Evolutionary conservation across 2,113 vertebrate species (phyloP).

Genomic region (Marcusenius ussheri): DNA sequence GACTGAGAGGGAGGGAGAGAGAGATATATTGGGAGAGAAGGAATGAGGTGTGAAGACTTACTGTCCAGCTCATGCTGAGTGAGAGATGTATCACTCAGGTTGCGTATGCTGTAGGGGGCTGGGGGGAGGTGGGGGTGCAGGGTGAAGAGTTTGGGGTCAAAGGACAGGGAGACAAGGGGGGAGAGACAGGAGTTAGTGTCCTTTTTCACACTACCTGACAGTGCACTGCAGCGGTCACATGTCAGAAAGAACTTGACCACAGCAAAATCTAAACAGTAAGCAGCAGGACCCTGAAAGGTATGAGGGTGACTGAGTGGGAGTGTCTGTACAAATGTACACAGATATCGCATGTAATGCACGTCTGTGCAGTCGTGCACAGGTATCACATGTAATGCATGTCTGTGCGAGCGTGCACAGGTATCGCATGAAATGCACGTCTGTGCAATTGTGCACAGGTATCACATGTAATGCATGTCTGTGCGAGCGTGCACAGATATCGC

Average conservation of each 20-base stretch:
- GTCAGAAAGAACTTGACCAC: not conserved
- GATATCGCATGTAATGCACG: not conserved
- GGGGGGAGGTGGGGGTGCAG: constrained; percentile 30
- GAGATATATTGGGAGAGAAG: constrained; percentile 13
- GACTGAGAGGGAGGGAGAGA: not conserved
- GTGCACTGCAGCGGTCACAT: not conserved
- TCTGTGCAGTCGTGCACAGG: not conserved
- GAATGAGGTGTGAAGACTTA: constrained; percentile 51
- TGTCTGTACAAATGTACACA: not conserved
- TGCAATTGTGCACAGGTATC: too few species aligned
- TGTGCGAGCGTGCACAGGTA: not conserved
- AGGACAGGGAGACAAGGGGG: not conserved
- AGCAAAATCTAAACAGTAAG: not conserved
- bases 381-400: not conserved
- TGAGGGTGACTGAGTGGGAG: not conserved
- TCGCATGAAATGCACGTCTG: not conserved
- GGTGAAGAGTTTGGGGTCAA: constrained; percentile 28
- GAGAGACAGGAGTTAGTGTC: constrained; percentile 18
- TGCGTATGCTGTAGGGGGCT: constrained; percentile 48
- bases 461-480: not conserved
- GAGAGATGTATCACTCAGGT: constrained; percentile 70
- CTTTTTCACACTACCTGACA: constrained; percentile 6
- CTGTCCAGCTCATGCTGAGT: constrained; percentile 74
- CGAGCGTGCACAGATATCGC: too few species aligned
- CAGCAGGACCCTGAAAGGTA: not conserved